Evolutionary conservation across 2,888 invertebrate species (phyloP).

Genomic region (Dryococelus australis): DNA sequence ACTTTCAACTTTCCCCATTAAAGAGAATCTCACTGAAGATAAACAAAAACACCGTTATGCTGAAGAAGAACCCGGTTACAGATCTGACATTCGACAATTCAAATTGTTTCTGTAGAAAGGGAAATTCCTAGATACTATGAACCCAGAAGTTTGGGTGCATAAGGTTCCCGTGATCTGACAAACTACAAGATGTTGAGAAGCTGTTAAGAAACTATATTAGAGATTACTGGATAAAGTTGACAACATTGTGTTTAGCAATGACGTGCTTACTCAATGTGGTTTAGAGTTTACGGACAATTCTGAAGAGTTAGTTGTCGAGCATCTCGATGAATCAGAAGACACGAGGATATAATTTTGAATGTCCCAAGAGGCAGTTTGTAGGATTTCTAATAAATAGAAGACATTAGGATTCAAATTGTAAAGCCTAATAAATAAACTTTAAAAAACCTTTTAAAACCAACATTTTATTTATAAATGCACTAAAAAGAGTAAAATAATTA

Average conservation of each 20-base stretch:
- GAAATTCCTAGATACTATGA: neutral
- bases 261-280: neutral
- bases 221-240: slow-evolving; percentile 20
- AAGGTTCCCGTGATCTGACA: neutral
- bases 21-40: slow-evolving; percentile 43
- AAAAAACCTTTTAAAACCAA: too few relatives aligned
- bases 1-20: slow-evolving; percentile 47
- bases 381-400: too few relatives aligned
- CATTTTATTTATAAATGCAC: too few relatives aligned
- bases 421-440: too few relatives aligned
- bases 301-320: too few relatives aligned
- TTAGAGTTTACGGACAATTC: neutral
- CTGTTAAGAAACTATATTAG: slow-evolving; percentile 20
- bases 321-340: too few relatives aligned
- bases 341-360: too few relatives aligned
- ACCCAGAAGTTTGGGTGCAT: neutral
- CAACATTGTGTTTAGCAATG: neutral
- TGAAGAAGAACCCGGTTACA: slow-evolving; percentile 32
- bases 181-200: slow-evolving; percentile 16
- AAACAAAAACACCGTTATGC: slow-evolving; percentile 26
- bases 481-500: too few relatives aligned
- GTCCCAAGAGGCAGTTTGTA: too few relatives aligned
- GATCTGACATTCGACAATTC: neutral
- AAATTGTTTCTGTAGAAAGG: slow-evolving; percentile 29
- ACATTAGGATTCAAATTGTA: too few relatives aligned